phyloP scores from a whole-genome alignment of 1,140 invertebrate genomes.

The Zeugodacus cucurbitae region DNA sequence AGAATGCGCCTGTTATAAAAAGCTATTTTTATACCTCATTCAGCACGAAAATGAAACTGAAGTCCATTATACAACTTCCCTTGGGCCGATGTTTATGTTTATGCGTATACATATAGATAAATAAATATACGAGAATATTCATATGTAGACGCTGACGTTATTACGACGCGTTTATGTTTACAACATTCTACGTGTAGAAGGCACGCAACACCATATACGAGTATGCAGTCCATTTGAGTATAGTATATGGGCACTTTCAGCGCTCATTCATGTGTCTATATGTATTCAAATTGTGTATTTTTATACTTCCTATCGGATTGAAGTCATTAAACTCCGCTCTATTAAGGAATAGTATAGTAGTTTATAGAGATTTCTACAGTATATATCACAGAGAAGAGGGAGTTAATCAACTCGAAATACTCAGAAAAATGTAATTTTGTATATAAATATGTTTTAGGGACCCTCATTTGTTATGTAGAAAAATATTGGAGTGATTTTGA shows the following conservation, averaged over 20 bases:
- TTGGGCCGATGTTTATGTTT: not conserved
- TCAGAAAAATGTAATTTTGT: too few relatives aligned
- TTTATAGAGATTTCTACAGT: not conserved
- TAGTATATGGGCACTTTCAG: too few relatives aligned
- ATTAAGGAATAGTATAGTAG: not conserved
- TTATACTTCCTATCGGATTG: not conserved
- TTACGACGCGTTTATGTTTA: not conserved
- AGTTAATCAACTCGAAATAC: not conserved
- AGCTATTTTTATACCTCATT: slow-evolving; percentile 22
- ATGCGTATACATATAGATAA: not conserved
- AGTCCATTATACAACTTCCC: slow-evolving; percentile 28
- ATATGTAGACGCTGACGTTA: not conserved
- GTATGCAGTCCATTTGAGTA: not conserved
- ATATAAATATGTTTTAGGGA: too few relatives aligned
- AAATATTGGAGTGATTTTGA: too few relatives aligned
- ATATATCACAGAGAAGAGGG: not conserved
- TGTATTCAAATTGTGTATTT: not conserved
- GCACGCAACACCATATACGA: not conserved
- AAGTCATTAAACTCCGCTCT: not conserved
- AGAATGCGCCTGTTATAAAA: too few relatives aligned
- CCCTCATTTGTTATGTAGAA: too few relatives aligned
- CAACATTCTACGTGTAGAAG: not conserved
- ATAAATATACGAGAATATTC: not conserved
- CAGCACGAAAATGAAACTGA: slow-evolving; percentile 20
- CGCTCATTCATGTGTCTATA: not conserved